phyloP scores from a whole-genome alignment of 1,140 invertebrate genomes.

The Zaprionus nigranus region DNA sequence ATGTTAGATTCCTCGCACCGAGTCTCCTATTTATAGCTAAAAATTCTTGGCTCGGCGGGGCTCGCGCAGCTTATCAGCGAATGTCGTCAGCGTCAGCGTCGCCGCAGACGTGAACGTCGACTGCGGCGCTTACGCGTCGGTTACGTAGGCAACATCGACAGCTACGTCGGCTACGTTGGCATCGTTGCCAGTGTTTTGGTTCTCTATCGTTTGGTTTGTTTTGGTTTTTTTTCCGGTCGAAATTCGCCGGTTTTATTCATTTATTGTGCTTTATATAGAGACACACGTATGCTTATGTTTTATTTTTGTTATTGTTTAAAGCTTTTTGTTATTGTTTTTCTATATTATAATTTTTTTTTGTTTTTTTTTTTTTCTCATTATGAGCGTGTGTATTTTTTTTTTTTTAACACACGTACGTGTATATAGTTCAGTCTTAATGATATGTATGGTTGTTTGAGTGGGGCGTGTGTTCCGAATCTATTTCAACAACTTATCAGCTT shows the following conservation, averaged over 20 bases:
- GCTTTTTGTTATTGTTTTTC: background rate
- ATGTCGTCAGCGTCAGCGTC: background rate
- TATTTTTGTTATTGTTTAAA: background rate
- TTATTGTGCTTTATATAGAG: constrained; percentile 39
- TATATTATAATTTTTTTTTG: background rate
- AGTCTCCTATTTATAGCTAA: constrained; percentile 63
- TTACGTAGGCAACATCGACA: constrained; percentile 13
- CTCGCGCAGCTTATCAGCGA: constrained; percentile 23
- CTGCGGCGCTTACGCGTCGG: constrained; percentile 23
- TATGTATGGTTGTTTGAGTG: constrained; percentile 4
- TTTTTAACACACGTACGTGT: background rate
- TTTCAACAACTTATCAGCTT: constrained; percentile 2
- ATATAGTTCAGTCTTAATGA: constrained; percentile 6
- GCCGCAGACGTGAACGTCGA: background rate
- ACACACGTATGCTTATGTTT: constrained; percentile 3
- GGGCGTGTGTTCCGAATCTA: constrained; percentile 4
- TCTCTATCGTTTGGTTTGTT: constrained; percentile 17
- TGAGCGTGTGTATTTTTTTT: background rate
- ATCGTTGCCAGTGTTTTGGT: constrained; percentile 13
- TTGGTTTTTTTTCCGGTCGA: constrained; percentile 30
- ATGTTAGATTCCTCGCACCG: constrained; percentile 19
- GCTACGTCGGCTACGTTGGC: constrained; percentile 5
- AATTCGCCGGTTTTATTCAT: constrained; percentile 34
- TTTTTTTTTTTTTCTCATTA: background rate
- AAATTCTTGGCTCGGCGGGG: background rate